Evolutionary conservation across 2,888 invertebrate species (phyloP).

Genomic region (Apodemia zela): DNA sequence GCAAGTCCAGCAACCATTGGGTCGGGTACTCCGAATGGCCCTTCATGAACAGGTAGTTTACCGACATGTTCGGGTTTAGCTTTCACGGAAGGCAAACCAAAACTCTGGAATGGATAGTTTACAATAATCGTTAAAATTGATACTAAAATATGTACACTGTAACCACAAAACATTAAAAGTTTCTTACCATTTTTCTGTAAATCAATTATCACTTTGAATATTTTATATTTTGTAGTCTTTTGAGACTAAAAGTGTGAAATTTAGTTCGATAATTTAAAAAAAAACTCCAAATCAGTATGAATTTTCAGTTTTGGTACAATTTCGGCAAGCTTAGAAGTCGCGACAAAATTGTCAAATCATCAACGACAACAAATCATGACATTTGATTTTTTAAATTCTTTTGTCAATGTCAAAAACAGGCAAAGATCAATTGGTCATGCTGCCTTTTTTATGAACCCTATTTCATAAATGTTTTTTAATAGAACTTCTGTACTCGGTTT

Average conservation of each 20-base stretch:
- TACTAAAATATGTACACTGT: background rate
- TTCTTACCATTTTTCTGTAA: background rate
- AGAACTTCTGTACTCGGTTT: no score
- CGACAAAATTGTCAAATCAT: conserved; percentile 32
- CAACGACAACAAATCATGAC: no score
- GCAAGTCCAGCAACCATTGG: conserved; percentile 81
- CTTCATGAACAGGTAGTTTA: conserved; percentile 69
- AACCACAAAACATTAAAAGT: background rate
- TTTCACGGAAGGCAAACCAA: conserved; percentile 82
- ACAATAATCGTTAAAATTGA: background rate
- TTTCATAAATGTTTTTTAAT: no score
- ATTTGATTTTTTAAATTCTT: background rate
- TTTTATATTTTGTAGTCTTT: no score
- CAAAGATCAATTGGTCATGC: no score
- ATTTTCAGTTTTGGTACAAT: no score
- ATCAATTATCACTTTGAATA: background rate
- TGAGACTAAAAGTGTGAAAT: no score
- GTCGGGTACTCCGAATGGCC: conserved; percentile 83
- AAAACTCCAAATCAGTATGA: no score
- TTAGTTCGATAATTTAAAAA: no score
- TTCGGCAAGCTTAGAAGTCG: no score
- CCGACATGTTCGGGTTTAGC: conserved; percentile 72
- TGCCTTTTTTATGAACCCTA: background rate
- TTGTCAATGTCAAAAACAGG: no score
- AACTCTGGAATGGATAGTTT: conserved; percentile 79